Conservation (phyloP, 92 coral and sea anemone genomes). For the Phymanthus crucifer region DNA sequence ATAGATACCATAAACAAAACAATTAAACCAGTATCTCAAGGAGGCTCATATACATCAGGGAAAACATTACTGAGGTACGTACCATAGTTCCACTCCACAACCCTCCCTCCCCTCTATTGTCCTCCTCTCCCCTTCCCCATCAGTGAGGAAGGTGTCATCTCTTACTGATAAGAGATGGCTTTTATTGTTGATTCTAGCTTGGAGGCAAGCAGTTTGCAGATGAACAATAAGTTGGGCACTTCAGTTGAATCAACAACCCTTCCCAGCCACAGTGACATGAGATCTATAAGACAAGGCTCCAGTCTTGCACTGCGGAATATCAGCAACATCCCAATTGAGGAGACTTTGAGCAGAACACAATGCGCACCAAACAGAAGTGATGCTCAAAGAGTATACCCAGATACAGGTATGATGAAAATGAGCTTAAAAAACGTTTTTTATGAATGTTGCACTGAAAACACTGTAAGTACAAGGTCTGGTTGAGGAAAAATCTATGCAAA, state of each 20-base stretch:
- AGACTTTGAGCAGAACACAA: slow-evolving; percentile 56
- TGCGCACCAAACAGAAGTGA: slow-evolving; percentile 38
- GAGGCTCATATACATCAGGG: slow-evolving; percentile 11
- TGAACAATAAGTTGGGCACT: background rate
- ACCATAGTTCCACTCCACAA: background rate
- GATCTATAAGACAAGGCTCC: slow-evolving; percentile 27
- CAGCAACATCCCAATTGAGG: slow-evolving; percentile 60
- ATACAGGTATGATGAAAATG: background rate
- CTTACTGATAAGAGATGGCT: too few species aligned
- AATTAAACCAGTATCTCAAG: background rate
- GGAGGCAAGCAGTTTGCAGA: background rate
- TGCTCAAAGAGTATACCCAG: background rate
- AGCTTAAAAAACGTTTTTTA: background rate
- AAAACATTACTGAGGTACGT: slow-evolving; percentile 15
- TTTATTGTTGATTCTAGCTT: background rate
- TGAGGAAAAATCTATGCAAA: too few species aligned
- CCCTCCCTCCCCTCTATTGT: background rate
- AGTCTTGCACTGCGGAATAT: slow-evolving; percentile 63
- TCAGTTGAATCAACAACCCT: background rate
- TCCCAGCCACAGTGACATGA: background rate
- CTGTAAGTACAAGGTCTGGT: slow-evolving; percentile 16
- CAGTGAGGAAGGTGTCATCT: background rate
- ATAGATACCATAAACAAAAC: background rate
- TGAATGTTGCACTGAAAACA: background rate
- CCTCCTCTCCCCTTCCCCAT: background rate